phyloP scores from a whole-genome alignment of 1,140 invertebrate genomes.

The Lordiphosa mommai region DNA sequence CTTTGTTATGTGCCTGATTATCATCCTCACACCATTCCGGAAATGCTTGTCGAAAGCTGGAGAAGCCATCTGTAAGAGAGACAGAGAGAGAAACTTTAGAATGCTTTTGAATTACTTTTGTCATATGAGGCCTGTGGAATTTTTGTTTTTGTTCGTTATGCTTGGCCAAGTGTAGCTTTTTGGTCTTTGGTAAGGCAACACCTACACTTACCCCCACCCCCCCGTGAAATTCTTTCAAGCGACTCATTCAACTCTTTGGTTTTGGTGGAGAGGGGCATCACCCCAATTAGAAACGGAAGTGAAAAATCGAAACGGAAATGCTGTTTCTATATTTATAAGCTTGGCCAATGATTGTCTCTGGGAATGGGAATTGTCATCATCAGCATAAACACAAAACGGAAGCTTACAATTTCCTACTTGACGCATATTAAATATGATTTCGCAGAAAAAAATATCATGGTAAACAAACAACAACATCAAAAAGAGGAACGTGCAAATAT shows the following conservation, averaged over 20 bases:
- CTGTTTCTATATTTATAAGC: constrained; percentile 55
- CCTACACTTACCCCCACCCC: constrained; percentile 11
- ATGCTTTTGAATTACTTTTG: constrained; percentile 19
- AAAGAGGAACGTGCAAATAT: constrained; percentile 16
- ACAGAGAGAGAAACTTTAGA: constrained; percentile 28
- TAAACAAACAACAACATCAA: constrained; percentile 16
- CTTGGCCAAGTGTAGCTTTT: constrained; percentile 66
- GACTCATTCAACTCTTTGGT: constrained; percentile 41
- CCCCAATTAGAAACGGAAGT: constrained; percentile 68
- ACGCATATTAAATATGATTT: constrained; percentile 57
- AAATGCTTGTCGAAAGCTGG: constrained; percentile 88
- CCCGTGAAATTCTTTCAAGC: constrained; percentile 58
- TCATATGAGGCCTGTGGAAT: constrained; percentile 7
- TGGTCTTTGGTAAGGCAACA: constrained; percentile 65
- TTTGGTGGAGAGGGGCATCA: neutral
- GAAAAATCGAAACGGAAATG: constrained; percentile 63
- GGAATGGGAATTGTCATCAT: constrained; percentile 63
- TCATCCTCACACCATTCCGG: constrained; percentile 92
- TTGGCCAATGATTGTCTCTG: constrained; percentile 7
- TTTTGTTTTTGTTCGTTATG: constrained; percentile 50
- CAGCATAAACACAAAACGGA: constrained; percentile 66
- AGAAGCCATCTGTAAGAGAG: constrained; percentile 88
- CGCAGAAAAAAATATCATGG: constrained; percentile 19
- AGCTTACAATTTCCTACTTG: constrained; percentile 73
- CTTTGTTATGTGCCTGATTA: constrained; percentile 63